Percentiles rank a stretch among this genome's conserved stretches.
Evolutionary conservation across 2,113 vertebrate species (phyloP).

Genomic region (Loxodonta africana): DNA sequence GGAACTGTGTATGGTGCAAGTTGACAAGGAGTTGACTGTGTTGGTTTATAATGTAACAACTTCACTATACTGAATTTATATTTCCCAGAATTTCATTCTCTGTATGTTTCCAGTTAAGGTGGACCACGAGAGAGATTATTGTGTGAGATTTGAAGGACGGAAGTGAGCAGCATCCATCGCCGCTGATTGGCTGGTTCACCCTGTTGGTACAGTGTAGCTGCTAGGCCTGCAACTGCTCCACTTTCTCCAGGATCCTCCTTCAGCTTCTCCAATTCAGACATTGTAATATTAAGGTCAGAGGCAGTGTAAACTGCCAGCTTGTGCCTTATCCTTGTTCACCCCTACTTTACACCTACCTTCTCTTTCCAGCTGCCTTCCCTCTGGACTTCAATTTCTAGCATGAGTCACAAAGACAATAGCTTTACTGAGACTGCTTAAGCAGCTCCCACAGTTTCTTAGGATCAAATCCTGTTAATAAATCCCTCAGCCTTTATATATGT

Average conservation of each 20-base stretch:
- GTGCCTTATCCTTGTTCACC: background rate
- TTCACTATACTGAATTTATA: too few species aligned
- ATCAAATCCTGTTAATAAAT: slow-evolving; percentile 9
- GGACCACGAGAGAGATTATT: background rate
- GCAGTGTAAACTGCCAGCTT: background rate
- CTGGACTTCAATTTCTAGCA: background rate
- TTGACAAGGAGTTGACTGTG: too few species aligned
- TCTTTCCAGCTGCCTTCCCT: background rate
- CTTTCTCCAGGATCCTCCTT: too few species aligned
- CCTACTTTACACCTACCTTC: background rate
- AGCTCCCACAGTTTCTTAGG: background rate
- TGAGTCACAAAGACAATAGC: background rate
- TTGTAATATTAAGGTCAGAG: background rate
- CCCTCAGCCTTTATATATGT: background rate
- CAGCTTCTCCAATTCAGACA: background rate
- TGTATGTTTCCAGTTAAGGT: too few species aligned
- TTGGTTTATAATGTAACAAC: too few species aligned
- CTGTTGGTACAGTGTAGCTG: too few species aligned
- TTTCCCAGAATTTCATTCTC: too few species aligned
- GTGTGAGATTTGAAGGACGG: background rate
- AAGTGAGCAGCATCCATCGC: background rate
- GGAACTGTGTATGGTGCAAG: too few species aligned
- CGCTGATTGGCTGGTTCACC: background rate
- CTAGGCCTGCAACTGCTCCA: too few species aligned
- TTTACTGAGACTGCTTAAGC: background rate